phyloP scores from a whole-genome alignment of 2,888 invertebrate genomes.

The Xylota segnis region DNA sequence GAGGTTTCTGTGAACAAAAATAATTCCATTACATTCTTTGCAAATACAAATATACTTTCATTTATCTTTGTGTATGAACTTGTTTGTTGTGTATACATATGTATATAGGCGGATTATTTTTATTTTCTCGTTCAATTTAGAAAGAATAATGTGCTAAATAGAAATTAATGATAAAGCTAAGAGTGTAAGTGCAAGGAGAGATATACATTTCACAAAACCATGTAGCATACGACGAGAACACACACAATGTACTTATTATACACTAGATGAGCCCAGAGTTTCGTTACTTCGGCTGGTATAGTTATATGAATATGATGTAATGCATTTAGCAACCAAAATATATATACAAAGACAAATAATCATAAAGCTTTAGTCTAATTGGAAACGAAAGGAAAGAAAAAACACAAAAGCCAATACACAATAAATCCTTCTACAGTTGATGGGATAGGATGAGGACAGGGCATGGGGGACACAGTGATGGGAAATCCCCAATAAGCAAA shows the following conservation, averaged over 20 bases:
- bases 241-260: constrained; percentile 34
- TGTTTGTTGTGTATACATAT: no score
- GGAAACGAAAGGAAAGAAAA: not conserved
- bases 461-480: no score
- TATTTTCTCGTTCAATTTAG: constrained; percentile 1
- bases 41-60: not conserved
- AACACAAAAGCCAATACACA: not conserved
- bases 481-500: no score
- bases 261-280: constrained; percentile 16
- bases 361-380: not conserved
- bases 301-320: constrained; percentile 28
- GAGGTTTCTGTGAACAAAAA: constrained; percentile 90
- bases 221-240: constrained; percentile 61
- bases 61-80: not conserved
- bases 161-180: constrained; percentile 72
- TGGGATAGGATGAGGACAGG: no score
- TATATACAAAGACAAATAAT: not conserved
- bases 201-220: constrained; percentile 25
- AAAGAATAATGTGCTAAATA: constrained; percentile 32
- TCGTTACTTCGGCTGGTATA: not conserved
- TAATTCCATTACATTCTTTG: not conserved
- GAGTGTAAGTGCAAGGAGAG: constrained; percentile 58
- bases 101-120: not conserved
- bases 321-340: constrained; percentile 20
- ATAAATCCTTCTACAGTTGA: no score